These are phyloP conservation scores for Pangasius macronema DNA, from an alignment of 2,797 vertebrate genomes.

Conservation along the genomic window DNA sequence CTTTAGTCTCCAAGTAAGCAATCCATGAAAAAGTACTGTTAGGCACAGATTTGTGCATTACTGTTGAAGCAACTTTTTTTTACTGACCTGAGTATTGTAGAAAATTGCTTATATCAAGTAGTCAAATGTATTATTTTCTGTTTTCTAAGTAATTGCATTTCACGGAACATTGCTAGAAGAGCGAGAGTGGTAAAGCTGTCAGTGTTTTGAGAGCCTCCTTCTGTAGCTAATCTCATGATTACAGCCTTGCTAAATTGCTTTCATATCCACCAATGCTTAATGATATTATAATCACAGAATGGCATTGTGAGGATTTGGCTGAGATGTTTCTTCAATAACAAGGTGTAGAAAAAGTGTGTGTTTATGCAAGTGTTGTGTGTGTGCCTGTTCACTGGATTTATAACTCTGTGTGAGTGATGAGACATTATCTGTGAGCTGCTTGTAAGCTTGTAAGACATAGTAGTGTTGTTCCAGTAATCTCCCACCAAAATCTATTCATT, in stretches of 20 bases:
- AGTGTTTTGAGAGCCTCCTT: conserved; percentile 47
- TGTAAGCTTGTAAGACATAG: conserved; percentile 39
- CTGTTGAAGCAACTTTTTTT: background rate
- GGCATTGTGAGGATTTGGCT: conserved; percentile 60
- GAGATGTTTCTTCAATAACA: conserved; percentile 53
- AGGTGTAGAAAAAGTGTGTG: conserved; percentile 49
- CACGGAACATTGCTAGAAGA: conserved; percentile 35
- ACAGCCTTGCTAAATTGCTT: conserved; percentile 56
- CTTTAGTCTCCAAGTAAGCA: background rate
- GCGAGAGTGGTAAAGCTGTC: conserved; percentile 43
- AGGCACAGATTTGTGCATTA: background rate
- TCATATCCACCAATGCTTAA: conserved; percentile 59
- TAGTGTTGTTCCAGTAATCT: conserved; percentile 42
- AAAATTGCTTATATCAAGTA: background rate
- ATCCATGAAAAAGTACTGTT: background rate
- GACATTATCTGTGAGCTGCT: conserved; percentile 38
- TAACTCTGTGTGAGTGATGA: conserved; percentile 40
- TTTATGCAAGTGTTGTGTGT: background rate
- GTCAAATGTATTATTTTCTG: conserved; percentile 32
- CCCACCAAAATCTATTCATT: conserved; percentile 36
- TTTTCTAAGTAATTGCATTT: conserved; percentile 47
- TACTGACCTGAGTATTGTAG: background rate
- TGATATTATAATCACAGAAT: conserved; percentile 50
- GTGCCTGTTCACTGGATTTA: conserved; percentile 50
- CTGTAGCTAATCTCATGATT: conserved; percentile 59